Base-by-base conservation (phyloP, 2,888 invertebrate genomes). In the Physocephala rufipes region DNA sequence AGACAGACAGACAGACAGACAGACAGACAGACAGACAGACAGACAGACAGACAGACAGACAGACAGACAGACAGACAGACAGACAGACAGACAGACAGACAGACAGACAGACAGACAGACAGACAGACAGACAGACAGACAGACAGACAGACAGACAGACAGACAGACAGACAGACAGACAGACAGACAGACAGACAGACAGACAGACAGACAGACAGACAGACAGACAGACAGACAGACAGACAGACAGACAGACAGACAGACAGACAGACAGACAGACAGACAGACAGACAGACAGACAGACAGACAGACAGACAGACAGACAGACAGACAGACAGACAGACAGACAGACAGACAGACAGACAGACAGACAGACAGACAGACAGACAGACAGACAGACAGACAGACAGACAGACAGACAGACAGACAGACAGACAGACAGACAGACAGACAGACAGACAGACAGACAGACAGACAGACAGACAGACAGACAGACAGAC, bases 1-100 rank as follows among this genome's bases (percentile, higher is more conserved):
- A 45, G 45, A 45, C 45, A 45, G 45, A 45, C 45, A 45, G 45
- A 45, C 45, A 45, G 45, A 45, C 45, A 45, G 45, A 45, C 45
- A 45, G 45, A 45, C 45, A 45, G 45, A 45, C 45, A 45, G 45
- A 45, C 45, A 45, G 45, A 45, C 45, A 45, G 45, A 45, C 45
- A 45, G 45, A 45, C 45, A 45, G 45, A 45, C 45, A 45, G 45
- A 45, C 45, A 45, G 45, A 45, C 45, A 45, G 45, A 45, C 45
- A 45, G 45, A 45, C 45, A 45, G 45, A 45, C 45, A 45, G 45
- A 45, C 45, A 45, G 45, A 45, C 45, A 45, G 45, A 45, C 45
- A 45, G 45, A 45, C 45, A 45, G 45, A 45, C 45, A 45, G 45
- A 45, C 45, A 45, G 45, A 45, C 45, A 45, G 45, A 45, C 45